Base-by-base conservation (phyloP, 2,888 invertebrate species). In the Drosophila leonis region DNA sequence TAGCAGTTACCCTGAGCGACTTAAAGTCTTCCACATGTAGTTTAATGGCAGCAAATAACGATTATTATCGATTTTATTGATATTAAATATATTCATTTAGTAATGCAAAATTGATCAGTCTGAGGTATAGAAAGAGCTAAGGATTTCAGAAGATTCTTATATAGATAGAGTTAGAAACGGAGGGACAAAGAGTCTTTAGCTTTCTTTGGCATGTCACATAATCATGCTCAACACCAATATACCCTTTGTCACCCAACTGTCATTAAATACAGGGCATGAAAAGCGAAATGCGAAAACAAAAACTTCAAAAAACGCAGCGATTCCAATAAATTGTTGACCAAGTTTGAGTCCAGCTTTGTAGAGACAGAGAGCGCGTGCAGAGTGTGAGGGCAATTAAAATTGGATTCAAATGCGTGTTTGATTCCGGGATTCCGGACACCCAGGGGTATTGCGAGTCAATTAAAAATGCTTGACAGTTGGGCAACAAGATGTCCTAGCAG, bases 391-490 rank as follows among this genome's bases (percentile, higher is more conserved):
- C 88, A 83, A 83, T 88, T 83, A 85, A 88, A 88, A 83, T 72
- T 69, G 83, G 77, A 75, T 75, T 65, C 56, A 75, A 88, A 83
- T 84, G 82, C 84, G 79, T 86, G 72, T 73, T 88, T 86, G 71
- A 72, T 82, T 83, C 67, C 61, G 37, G 46, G 31, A 72, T 79
- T 75, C 67, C 37, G 63, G 29, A 24, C 31, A 35, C 75, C 49
- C 65, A 29, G 42, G 63, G 75, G 89, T 83, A 83, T 86, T 90
- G 72, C 51, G 82, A 86, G 89, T 88, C 90, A 88, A 88, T 88
- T 88, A 89, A 90, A 90, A 88, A 72, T 66, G 72, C 72, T 80
- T 88, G 90, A 88, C 89, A 88, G 80, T 73, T 80, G 57, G 51
- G 48, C 56, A 57, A 57, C 48, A 54, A 71, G 63, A 49, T 63